Evolutionary conservation across 2,113 vertebrate species (phyloP), one percentile per base, ranked within the genome.

Genomic region (Takifugu flavidus): DNA sequence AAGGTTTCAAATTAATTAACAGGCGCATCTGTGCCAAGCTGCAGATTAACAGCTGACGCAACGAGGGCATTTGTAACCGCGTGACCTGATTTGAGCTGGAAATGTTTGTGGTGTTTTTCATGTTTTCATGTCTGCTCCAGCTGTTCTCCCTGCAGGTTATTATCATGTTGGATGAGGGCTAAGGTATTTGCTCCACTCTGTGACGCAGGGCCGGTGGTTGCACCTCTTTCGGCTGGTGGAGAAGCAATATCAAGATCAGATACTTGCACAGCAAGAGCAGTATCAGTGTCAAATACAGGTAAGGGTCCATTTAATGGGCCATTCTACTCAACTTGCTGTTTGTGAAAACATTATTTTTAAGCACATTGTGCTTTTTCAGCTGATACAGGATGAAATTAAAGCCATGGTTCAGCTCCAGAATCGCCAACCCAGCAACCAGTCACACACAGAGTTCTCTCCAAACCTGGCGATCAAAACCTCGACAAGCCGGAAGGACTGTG

Each of bases 341-440:
- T 10, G 15, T 13, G 13, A 8, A 13, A 29, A 26, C 44, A 14
- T 47, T 49, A 31, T 49, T 39, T 44, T 12, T 56, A 62, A 59
- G 2, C n/a, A 58, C 25, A 0, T 14, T 10, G 3, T 55, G 47
- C 4, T 71, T 49, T 49, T 73, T 1, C 78, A 99, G 97, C 88
- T 93, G 77, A 95, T 98, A 86, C 96, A 95, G 82, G 91, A 97
- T 89, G 96, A 99, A 86, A 93, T 99, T 46, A 95, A 92, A 77
- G 92, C 93, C 45, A 86, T 98, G 77, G 90, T 95, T 75, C 92
- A 92, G 77, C 69, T 92, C 11, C 95, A 95, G 87, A 89, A 87
- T 74, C 87, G 88, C 14, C 88, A 80, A 60, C 49, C 62, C 57
- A 67, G 72, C 25, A 3, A 80, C 55, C 87, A 81, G 20, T 61